Conservation (phyloP, 2,888 invertebrate genomes). For the Selenia dentaria region DNA sequence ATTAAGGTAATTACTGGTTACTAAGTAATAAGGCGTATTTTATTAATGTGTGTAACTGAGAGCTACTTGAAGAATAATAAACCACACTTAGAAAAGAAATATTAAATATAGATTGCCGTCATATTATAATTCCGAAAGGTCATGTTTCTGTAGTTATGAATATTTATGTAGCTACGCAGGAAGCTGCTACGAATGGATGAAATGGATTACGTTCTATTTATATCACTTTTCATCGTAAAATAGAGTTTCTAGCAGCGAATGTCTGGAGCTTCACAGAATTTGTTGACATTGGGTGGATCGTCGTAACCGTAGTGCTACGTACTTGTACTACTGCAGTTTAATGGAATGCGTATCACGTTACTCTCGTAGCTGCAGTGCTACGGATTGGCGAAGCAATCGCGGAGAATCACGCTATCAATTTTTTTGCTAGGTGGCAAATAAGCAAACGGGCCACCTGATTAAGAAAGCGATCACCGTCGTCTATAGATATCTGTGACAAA, state of each 20-base stretch:
- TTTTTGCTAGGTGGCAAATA: too few species aligned
- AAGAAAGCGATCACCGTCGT: too few species aligned
- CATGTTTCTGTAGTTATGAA: slow-evolving; percentile 12
- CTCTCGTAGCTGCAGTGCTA: too few species aligned
- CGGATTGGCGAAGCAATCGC: too few species aligned
- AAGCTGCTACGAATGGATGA: slow-evolving; percentile 16
- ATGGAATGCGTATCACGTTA: too few species aligned
- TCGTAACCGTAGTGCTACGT: too few species aligned
- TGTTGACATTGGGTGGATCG: not conserved
- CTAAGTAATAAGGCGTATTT: slow-evolving; percentile 10
- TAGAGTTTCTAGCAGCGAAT: not conserved
- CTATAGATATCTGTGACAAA: too few species aligned
- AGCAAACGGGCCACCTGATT: too few species aligned
- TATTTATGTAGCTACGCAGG: slow-evolving; percentile 12
- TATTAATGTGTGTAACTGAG: slow-evolving; percentile 9
- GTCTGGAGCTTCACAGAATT: slow-evolving; percentile 2
- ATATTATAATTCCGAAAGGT: slow-evolving; percentile 3
- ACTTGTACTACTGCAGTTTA: too few species aligned
- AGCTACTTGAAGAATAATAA: slow-evolving; percentile 8
- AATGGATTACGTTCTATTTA: slow-evolving; percentile 20
- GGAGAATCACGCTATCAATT: too few species aligned
- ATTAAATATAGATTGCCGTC: slow-evolving; percentile 6
- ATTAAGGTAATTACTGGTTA: slow-evolving; percentile 12
- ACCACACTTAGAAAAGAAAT: slow-evolving; percentile 1
- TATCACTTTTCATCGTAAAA: slow-evolving; percentile 15